Percentiles rank a stretch among this genome's conserved stretches.
These are phyloP conservation scores for Cryptus armator DNA, from an alignment of 2,888 invertebrate genomes.

Conservation along the genomic window DNA sequence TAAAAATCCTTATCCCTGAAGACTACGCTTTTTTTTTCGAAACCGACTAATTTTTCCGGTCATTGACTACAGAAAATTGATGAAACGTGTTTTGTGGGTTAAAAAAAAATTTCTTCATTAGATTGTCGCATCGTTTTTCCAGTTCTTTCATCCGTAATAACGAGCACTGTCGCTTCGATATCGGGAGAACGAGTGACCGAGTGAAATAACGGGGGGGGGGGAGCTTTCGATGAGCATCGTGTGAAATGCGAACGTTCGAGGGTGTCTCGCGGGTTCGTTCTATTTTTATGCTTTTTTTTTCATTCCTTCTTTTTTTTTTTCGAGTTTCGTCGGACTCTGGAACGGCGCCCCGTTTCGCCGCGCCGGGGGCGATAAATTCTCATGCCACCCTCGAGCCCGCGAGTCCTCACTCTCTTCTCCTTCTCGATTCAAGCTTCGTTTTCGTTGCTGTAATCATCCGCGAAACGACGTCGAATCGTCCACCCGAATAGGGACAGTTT, in stretches of 20 bases:
- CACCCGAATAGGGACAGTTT: slow-evolving; percentile 21
- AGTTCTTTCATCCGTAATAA: slow-evolving; percentile 49
- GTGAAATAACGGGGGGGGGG: slow-evolving; percentile 43
- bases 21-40: too few species aligned
- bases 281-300: slow-evolving; percentile 37
- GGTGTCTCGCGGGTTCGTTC: slow-evolving; percentile 30
- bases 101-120: slow-evolving; percentile 32
- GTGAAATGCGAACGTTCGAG: slow-evolving; percentile 52
- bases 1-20: too few species aligned
- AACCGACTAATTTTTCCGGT: not conserved
- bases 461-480: slow-evolving; percentile 54
- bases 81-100: slow-evolving; percentile 7
- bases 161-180: slow-evolving; percentile 46
- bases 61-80: not conserved
- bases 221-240: slow-evolving; percentile 1
- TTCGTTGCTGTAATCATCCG: slow-evolving; percentile 57
- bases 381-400: slow-evolving; percentile 53
- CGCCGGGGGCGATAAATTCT: slow-evolving; percentile 59
- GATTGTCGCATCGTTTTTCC: slow-evolving; percentile 23
- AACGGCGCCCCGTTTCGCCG: slow-evolving; percentile 41
- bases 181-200: slow-evolving; percentile 17
- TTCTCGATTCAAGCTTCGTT: slow-evolving; percentile 46
- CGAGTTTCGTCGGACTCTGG: slow-evolving; percentile 37
- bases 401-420: slow-evolving; percentile 20
- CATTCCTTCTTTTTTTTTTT: slow-evolving; percentile 16